Conservation (phyloP, 23 tunicate species). For the Halocynthia aurantium region DNA sequence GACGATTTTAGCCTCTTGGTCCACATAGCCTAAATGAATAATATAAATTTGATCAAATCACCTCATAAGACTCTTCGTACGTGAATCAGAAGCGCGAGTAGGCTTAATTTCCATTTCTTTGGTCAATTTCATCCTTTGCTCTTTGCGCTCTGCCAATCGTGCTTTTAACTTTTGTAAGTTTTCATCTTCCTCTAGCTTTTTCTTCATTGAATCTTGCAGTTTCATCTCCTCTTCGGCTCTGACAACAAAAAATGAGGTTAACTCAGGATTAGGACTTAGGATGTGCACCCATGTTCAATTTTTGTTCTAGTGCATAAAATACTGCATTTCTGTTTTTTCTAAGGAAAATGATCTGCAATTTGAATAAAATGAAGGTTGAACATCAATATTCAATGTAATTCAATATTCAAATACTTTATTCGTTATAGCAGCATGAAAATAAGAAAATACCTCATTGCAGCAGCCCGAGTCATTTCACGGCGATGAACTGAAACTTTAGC, state of each 20-base stretch:
- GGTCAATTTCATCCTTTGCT: slow-evolving; percentile 45
- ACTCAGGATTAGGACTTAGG: too few species aligned
- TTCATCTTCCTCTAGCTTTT: slow-evolving; percentile 36
- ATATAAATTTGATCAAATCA: not conserved
- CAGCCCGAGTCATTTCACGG: slow-evolving; percentile 72
- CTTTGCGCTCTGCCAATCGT: slow-evolving; percentile 47
- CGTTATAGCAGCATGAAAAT: not conserved
- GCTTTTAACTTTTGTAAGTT: slow-evolving; percentile 31
- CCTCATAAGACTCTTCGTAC: slow-evolving; percentile 56
- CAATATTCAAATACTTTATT: not conserved
- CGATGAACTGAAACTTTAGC: slow-evolving; percentile 66
- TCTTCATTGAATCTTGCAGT: slow-evolving; percentile 13
- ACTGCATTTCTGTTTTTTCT: not conserved
- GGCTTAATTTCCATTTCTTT: slow-evolving; percentile 56
- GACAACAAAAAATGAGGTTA: not conserved
- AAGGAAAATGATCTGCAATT: too few species aligned
- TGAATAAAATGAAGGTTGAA: too few species aligned
- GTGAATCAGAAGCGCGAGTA: slow-evolving; percentile 18
- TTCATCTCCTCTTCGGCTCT: slow-evolving; percentile 44
- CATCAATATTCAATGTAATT: not conserved
- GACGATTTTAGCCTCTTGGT: not conserved
- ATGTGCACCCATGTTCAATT: too few species aligned
- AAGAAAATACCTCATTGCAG: slow-evolving; percentile 28
- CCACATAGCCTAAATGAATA: not conserved
- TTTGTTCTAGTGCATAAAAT: not conserved